Conservation (phyloP, 2,113 vertebrate genomes). For the Hipposideros armiger region DNA sequence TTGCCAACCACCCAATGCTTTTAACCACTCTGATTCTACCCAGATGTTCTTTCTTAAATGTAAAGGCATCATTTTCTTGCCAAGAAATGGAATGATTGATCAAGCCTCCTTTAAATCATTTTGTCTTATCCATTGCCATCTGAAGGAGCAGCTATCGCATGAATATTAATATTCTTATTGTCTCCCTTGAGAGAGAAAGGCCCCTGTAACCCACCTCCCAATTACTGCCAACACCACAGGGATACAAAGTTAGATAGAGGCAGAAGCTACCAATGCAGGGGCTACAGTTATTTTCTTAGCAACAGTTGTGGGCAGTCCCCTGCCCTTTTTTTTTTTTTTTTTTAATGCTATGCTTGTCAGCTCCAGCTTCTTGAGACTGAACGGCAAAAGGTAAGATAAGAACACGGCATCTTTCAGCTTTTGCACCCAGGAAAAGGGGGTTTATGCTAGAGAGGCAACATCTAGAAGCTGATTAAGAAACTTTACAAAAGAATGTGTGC, state of each 20-base stretch:
- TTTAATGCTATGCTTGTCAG: slow-evolving; percentile 62
- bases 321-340: neutral
- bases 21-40: slow-evolving; percentile 69
- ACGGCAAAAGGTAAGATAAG: slow-evolving; percentile 64
- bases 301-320: slow-evolving; percentile 76
- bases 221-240: slow-evolving; percentile 54
- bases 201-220: slow-evolving; percentile 53
- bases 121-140: slow-evolving; percentile 72
- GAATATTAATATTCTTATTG: slow-evolving; percentile 79
- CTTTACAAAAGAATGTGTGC: neutral
- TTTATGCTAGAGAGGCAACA: slow-evolving; percentile 33
- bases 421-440: slow-evolving; percentile 32
- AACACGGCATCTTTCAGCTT: neutral
- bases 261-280: neutral
- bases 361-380: slow-evolving; percentile 57
- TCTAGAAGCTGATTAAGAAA: slow-evolving; percentile 51
- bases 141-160: slow-evolving; percentile 72
- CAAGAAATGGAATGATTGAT: slow-evolving; percentile 80
- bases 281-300: slow-evolving; percentile 71
- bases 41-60: slow-evolving; percentile 79
- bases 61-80: slow-evolving; percentile 78
- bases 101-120: slow-evolving; percentile 75
- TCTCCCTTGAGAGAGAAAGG: slow-evolving; percentile 61
- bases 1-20: slow-evolving; percentile 57
- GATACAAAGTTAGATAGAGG: slow-evolving; percentile 32